phyloP scores from a whole-genome alignment of 2,113 vertebrate species.

The Eidolon helvum region DNA sequence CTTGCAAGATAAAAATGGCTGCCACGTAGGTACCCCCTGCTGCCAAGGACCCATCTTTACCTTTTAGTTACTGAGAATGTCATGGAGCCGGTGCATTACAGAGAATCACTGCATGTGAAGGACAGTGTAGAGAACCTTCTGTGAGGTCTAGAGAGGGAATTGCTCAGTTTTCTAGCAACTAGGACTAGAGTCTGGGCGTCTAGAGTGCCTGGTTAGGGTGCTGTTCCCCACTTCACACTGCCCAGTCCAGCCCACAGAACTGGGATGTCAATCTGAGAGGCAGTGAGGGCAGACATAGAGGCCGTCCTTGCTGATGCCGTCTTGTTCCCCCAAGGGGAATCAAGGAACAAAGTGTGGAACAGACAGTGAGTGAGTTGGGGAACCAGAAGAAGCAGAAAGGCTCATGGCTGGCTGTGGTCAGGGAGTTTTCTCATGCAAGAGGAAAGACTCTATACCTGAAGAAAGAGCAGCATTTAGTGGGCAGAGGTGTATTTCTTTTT shows the following conservation, averaged over 20 bases:
- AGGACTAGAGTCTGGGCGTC: background rate
- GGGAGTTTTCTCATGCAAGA: background rate
- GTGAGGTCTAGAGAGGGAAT: background rate
- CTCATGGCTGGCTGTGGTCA: background rate
- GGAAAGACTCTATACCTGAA: too few species aligned
- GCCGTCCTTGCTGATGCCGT: background rate
- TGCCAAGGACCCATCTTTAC: background rate
- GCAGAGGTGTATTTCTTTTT: background rate
- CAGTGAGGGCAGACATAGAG: background rate
- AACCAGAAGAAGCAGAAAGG: background rate
- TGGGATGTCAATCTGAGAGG: background rate
- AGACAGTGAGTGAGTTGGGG: background rate
- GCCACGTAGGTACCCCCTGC: background rate
- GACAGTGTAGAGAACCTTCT: background rate
- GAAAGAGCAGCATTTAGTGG: background rate
- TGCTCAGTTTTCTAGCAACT: background rate
- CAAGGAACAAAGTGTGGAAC: background rate
- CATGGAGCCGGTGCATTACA: background rate
- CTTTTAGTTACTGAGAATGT: background rate
- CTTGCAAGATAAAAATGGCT: background rate
- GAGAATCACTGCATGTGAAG: rapidly evolving
- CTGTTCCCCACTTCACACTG: background rate
- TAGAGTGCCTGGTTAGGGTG: background rate
- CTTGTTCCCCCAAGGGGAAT: background rate
- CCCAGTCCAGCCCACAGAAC: background rate